A percentile compares a stretch with the other conserved stretches of the same genome.
Evolutionary conservation across 2,113 vertebrate species (phyloP).

Genomic region (Menidia beryllina): DNA sequence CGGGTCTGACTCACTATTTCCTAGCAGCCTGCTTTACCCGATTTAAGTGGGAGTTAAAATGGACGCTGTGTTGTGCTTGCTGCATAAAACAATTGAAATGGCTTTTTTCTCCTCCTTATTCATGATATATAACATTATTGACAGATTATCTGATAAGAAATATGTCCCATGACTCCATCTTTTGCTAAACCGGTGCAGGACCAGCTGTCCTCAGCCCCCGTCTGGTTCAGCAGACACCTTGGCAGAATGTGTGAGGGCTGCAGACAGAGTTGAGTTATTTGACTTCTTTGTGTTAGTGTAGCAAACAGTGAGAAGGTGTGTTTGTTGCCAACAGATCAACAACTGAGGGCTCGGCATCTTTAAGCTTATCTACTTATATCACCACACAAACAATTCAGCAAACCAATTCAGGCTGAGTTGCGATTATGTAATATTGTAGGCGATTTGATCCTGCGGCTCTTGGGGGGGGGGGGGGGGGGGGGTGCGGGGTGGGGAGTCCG

Average conservation of each 20-base stretch:
- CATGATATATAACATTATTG: no score
- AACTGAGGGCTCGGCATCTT: conserved; percentile 20
- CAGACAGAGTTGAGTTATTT: conserved; percentile 13
- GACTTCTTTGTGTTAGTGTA: neutral
- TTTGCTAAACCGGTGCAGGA: neutral
- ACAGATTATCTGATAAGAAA: neutral
- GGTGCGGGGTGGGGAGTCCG: no score
- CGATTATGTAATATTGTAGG: conserved; percentile 74
- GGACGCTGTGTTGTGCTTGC: no score
- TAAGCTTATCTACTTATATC: conserved; percentile 33
- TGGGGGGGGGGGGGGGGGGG: neutral
- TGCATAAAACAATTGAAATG: no score
- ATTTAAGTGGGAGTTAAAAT: no score
- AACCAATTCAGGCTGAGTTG: conserved; percentile 46
- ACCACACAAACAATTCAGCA: conserved; percentile 24
- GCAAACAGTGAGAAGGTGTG: neutral
- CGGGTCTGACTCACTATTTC: neutral
- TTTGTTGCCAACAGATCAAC: conserved; percentile 1
- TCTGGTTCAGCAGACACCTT: conserved; percentile 39
- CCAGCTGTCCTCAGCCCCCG: conserved; percentile 69
- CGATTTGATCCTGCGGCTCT: conserved; percentile 41
- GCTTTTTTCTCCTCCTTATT: no score
- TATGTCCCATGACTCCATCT: neutral
- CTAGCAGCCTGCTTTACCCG: no score
- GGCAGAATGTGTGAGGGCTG: neutral